phyloP scores from a whole-genome alignment of 2,888 invertebrate species.

The Euplexia lucipara region DNA sequence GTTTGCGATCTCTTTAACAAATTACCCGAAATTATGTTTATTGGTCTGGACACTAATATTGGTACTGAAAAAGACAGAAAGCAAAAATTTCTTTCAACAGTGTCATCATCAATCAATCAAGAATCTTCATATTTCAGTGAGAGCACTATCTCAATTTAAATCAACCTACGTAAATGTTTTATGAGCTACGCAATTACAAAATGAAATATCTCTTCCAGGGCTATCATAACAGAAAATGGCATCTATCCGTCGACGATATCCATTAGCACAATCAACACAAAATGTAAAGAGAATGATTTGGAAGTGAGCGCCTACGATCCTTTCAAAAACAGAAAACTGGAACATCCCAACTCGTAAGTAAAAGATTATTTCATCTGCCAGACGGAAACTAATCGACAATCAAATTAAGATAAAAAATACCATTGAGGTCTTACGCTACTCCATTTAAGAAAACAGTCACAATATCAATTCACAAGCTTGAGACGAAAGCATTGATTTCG shows the following conservation, averaged over 20 bases:
- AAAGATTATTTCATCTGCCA: conserved; percentile 13
- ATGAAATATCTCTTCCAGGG: conserved; percentile 74
- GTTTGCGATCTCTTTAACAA: not conserved
- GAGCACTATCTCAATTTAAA: conserved; percentile 13
- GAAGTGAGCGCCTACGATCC: conserved; percentile 83
- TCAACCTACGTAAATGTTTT: conserved; percentile 7
- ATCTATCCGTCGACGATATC: conserved; percentile 86
- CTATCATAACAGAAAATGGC: conserved; percentile 86
- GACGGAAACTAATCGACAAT: conserved; percentile 13
- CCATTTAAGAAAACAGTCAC: conserved; percentile 11
- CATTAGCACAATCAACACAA: conserved; percentile 85
- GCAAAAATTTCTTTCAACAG: not conserved
- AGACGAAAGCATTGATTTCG: conserved; percentile 40
- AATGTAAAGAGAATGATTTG: conserved; percentile 82
- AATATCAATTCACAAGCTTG: conserved; percentile 23
- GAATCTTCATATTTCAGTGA: not conserved
- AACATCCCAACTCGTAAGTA: conserved; percentile 89
- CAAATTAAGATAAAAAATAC: conserved; percentile 26
- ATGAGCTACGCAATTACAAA: conserved; percentile 1
- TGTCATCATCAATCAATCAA: not conserved
- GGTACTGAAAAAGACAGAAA: not conserved
- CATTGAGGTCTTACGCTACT: conserved; percentile 27
- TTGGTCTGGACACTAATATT: not conserved
- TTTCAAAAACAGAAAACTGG: conserved; percentile 84
- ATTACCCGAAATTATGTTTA: no score